A percentile compares a stretch with the other conserved stretches of the same genome.
These are phyloP conservation scores for Poeciliopsis turneri DNA, from an alignment of 2,797 vertebrate species.

Conservation along the genomic window DNA sequence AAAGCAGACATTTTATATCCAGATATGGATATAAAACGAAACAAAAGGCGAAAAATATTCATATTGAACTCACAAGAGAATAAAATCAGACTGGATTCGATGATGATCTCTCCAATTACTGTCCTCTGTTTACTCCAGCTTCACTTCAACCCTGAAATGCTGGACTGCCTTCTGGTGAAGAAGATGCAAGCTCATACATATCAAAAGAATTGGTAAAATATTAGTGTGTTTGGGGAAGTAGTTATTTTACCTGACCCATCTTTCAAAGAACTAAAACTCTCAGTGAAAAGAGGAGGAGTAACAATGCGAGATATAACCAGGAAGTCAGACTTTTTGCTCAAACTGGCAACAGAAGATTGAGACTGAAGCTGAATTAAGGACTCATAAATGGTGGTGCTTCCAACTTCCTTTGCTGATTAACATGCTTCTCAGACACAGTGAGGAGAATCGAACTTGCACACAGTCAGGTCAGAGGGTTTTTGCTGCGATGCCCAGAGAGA, in stretches of 20 bases:
- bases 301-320: constrained; percentile 52
- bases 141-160: neutral
- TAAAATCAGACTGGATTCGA: neutral
- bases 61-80: neutral
- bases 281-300: constrained; percentile 28
- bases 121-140: neutral
- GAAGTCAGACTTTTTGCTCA: constrained; percentile 46
- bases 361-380: constrained; percentile 53
- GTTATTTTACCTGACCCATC: constrained; percentile 37
- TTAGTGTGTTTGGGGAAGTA: constrained; percentile 49
- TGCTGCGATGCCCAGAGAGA: constrained; percentile 62
- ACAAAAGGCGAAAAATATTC: neutral
- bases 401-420: constrained; percentile 74
- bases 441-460: constrained; percentile 71
- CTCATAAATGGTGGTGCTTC: constrained; percentile 67
- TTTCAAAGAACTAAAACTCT: constrained; percentile 15
- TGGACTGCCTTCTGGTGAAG: neutral
- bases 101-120: neutral
- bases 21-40: neutral
- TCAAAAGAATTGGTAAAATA: constrained; percentile 37
- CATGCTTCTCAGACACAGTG: constrained; percentile 77
- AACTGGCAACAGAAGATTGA: constrained; percentile 50
- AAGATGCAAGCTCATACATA: neutral
- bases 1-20: neutral
- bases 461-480: constrained; percentile 67